phyloP scores from a whole-genome alignment of 2,797 vertebrate genomes.

The Loriculus beryllinus region DNA sequence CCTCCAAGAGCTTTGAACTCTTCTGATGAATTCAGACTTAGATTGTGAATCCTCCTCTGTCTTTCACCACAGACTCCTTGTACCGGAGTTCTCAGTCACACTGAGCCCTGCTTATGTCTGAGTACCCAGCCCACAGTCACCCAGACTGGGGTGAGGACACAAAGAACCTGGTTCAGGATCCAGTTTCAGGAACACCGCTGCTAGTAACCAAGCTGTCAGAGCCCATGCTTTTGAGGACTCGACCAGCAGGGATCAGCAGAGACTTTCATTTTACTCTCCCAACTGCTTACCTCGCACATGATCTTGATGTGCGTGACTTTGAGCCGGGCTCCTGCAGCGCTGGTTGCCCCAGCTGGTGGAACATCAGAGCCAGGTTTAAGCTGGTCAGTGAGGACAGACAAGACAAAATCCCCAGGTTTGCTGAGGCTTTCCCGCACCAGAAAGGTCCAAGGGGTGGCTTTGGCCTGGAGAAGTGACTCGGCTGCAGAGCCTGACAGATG shows the following conservation, averaged over 20 bases:
- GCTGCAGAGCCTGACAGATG: constrained; percentile 90
- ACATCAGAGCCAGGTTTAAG: constrained; percentile 68
- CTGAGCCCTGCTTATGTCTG: background rate
- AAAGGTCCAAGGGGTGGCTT: constrained; percentile 88
- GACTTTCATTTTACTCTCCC: background rate
- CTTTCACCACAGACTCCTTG: background rate
- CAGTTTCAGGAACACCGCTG: background rate
- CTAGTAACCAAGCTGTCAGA: background rate
- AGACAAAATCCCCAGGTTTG: constrained; percentile 93
- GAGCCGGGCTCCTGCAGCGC: constrained; percentile 37
- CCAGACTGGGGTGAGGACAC: background rate
- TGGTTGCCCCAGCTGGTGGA: constrained; percentile 13
- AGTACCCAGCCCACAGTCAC: background rate
- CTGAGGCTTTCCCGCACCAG: constrained; percentile 95
- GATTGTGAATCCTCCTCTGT: background rate
- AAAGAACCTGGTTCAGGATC: background rate
- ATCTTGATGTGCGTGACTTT: constrained; percentile 94
- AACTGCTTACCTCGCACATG: constrained; percentile 86
- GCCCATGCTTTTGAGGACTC: background rate
- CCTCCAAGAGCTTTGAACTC: background rate
- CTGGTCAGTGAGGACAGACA: constrained; percentile 88
- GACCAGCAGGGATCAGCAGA: background rate
- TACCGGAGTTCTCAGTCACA: background rate
- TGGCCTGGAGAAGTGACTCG: constrained; percentile 85
- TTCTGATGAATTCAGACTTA: background rate